Base-by-base conservation (phyloP, 1,140 invertebrate species). In the Papilio xuthus region DNA sequence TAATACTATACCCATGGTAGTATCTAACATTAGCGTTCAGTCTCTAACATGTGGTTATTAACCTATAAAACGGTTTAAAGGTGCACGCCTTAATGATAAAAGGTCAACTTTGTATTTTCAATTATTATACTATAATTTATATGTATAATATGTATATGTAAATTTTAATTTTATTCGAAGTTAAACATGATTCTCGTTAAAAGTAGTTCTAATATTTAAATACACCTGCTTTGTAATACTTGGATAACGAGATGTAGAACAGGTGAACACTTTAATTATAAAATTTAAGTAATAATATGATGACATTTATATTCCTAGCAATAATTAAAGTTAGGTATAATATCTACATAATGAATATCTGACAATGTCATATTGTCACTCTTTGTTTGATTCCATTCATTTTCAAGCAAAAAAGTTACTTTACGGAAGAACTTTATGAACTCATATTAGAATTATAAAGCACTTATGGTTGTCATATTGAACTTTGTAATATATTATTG, bases 141-240 rank as follows among this genome's bases (percentile, higher is more conserved):
- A 44, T 12, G 44, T 23, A 23, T 73, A 18, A 3, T 50, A 28
- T 44, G 28, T 28, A 73, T 6, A 44, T 44, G n/a, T 47, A 44
- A 73, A 73, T 73, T 73, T 47, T 73, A 73, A 44, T 73, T 73
- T 73, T 47, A 73, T 73, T 47, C 71, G 50, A 73, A 50, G n/a
- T 26, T 26, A 73, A 73, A 13, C 41, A 26, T 47, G 7, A 23
- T 73, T 73, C 41, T 73, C 6, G 12, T 20, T 72, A 73, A 73
- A 4, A 0, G 9, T 47, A 44, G 47, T 73, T 73, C 37, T 50
- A 44, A 47, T 28, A 47, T 73, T 50, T 26, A 26, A 44, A 72
- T 72, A 47, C 71, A 50, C 71, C 37, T 73, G 71, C 23, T 47
- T 42, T n/a, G 12, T 42, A 71, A 15, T 12, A 67, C 60, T 26